A percentile compares a stretch with the other conserved stretches of the same genome.
Evolutionary conservation across 2,113 vertebrate species (phyloP).

Genomic region (Pelobates fuscus): DNA sequence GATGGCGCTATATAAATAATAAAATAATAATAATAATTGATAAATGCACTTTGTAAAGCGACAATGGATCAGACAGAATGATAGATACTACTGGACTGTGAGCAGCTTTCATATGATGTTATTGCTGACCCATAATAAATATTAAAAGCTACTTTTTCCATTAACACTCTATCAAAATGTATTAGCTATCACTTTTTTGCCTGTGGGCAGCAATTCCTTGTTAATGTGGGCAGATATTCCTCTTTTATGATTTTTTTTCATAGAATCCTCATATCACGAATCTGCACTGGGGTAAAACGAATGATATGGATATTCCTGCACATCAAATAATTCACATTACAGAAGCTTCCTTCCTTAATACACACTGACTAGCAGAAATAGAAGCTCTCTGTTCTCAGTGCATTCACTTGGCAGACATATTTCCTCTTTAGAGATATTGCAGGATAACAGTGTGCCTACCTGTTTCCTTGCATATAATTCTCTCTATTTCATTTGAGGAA

Average conservation of each 20-base stretch:
- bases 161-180: not conserved
- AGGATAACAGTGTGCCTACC: slow-evolving; percentile 5
- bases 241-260: slow-evolving; percentile 9
- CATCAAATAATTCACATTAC: slow-evolving; percentile 15
- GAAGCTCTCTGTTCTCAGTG: not conserved
- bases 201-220: not conserved
- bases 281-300: slow-evolving; percentile 14
- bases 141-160: too few species aligned
- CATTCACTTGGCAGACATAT: not conserved
- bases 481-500: slow-evolving; percentile 11
- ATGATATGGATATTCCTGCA: not conserved
- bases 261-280: slow-evolving; percentile 7
- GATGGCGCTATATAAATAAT: too few species aligned
- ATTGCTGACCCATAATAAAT: too few species aligned
- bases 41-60: too few species aligned
- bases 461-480: slow-evolving; percentile 25
- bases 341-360: too few species aligned
- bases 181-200: not conserved
- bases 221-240: not conserved
- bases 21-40: too few species aligned
- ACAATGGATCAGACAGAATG: too few species aligned
- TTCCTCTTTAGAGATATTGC: slow-evolving; percentile 8
- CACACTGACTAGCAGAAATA: too few species aligned
- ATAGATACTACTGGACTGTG: too few species aligned
- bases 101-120: too few species aligned